Evolutionary conservation across 2,113 vertebrate genomes (phyloP).

Genomic region (Stigmatopora argus): DNA sequence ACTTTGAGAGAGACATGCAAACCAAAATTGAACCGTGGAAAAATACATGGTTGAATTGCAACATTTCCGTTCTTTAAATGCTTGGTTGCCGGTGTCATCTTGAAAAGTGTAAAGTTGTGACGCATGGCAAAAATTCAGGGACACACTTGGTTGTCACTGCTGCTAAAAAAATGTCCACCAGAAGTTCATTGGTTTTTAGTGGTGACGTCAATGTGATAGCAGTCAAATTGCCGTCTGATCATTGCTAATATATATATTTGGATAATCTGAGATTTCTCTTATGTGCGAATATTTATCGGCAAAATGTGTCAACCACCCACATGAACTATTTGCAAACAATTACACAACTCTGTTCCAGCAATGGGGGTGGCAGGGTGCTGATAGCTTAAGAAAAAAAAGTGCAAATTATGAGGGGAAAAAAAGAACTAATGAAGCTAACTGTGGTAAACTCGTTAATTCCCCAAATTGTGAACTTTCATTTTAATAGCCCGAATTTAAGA

Average conservation of each 20-base stretch:
- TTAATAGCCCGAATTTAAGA: constrained; percentile 14
- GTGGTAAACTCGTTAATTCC: constrained; percentile 35
- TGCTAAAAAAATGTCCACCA: too few relatives aligned
- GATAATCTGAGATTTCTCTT: constrained; percentile 35
- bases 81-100: too few relatives aligned
- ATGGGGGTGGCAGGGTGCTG: constrained; percentile 20
- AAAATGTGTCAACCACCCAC: constrained; percentile 47
- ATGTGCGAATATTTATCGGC: constrained; percentile 63
- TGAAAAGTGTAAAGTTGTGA: too few relatives aligned
- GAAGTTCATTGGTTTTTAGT: too few relatives aligned
- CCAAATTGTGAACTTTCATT: constrained; percentile 18
- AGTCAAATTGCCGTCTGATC: too few relatives aligned
- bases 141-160: too few relatives aligned
- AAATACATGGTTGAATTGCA: too few relatives aligned
- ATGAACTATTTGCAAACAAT: constrained; percentile 29
- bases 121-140: too few relatives aligned
- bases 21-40: too few relatives aligned
- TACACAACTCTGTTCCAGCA: constrained; percentile 18
- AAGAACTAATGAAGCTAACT: constrained; percentile 21
- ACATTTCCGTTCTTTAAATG: too few relatives aligned
- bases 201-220: too few relatives aligned
- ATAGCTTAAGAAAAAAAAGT: not conserved
- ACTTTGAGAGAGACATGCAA: too few relatives aligned
- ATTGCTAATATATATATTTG: constrained; percentile 9
- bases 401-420: constrained; percentile 17